These are phyloP conservation scores for Gasteruption jaculator DNA, from an alignment of 2,888 invertebrate genomes.

Conservation along the genomic window DNA sequence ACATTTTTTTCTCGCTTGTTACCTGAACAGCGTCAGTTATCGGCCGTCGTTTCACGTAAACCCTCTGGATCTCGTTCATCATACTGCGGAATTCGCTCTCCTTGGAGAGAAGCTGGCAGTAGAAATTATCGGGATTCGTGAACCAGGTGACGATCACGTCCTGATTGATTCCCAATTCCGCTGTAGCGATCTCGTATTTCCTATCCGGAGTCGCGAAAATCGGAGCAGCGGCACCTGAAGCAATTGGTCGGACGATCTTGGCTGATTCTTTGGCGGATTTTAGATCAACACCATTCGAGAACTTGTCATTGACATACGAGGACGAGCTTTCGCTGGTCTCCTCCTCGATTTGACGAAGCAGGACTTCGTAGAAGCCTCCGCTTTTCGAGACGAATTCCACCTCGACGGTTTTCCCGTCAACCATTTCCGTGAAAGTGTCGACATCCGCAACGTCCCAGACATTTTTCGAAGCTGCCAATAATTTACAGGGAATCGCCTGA, in stretches of 20 bases:
- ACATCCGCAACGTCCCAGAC: constrained; percentile 27
- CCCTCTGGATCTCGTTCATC: constrained; percentile 68
- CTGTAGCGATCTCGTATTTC: constrained; percentile 52
- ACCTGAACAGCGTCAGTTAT: constrained; percentile 33
- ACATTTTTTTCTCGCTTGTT: too few species aligned
- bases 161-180: constrained; percentile 56
- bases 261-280: constrained; percentile 28
- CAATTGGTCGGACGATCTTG: background rate
- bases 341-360: constrained; percentile 31
- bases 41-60: constrained; percentile 57
- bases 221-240: constrained; percentile 33
- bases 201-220: constrained; percentile 55
- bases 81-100: constrained; percentile 60
- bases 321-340: constrained; percentile 11
- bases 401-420: constrained; percentile 32
- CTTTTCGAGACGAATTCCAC: constrained; percentile 37
- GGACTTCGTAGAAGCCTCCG: constrained; percentile 34
- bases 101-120: constrained; percentile 54
- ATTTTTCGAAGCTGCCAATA: constrained; percentile 33
- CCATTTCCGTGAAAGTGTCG: constrained; percentile 27
- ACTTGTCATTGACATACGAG: constrained; percentile 37
- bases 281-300: constrained; percentile 30
- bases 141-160: constrained; percentile 71
- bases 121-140: constrained; percentile 70
- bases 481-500: constrained; percentile 47